Evolutionary conservation across 2,113 vertebrate species (phyloP), one percentile per base, ranked within the genome.

Genomic region (Datnioides undecimradiatus): DNA sequence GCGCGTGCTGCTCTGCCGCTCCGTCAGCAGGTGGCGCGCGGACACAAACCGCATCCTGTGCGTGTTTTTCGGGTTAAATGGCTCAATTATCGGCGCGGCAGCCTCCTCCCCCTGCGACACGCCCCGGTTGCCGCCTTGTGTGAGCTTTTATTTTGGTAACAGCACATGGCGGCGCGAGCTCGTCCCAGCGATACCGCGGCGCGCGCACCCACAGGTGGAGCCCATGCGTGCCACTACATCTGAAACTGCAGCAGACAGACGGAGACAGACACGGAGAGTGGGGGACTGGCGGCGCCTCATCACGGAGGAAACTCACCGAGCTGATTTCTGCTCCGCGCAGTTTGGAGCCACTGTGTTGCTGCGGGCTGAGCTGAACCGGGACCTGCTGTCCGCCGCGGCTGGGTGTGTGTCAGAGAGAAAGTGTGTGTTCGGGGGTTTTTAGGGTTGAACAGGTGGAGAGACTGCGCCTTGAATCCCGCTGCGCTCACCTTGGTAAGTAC

Each of bases 81-180:
- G 73, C 83, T 91, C 88, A 90, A 90, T 92, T 89, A 90, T 85
- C 79, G 62, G 43, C 8, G 36, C 34, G 13, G 77, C 62, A 23
- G 7, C 6, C 41, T 45, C 34, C 52, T 34, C 69, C 16, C 31
- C 70, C 3, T 8, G 7, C 48, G 88, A 84, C 92, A 83, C 92
- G 87, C 93, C 93, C 88, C 80, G 46, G 13, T 31, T 48, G 49
- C 70, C 54, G 79, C 54, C 43, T 34, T 34, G 48, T 76, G 91
- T 85, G 12, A 58, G 54, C 79, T 72, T 90, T 91, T 93, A 93
- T 94, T 94, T 92, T 95, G 90, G 91, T 90, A 55, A 76, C 48
- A 76, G 88, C 94, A 93, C 94, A 92, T 94, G 93, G 93, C 87
- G 86, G 19, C 27, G 67, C 58, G 76, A 88, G 55, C 79, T 54